These are phyloP conservation scores for Mus spicilegus DNA, from an alignment of 2,113 vertebrate genomes.

Conservation along the genomic window DNA sequence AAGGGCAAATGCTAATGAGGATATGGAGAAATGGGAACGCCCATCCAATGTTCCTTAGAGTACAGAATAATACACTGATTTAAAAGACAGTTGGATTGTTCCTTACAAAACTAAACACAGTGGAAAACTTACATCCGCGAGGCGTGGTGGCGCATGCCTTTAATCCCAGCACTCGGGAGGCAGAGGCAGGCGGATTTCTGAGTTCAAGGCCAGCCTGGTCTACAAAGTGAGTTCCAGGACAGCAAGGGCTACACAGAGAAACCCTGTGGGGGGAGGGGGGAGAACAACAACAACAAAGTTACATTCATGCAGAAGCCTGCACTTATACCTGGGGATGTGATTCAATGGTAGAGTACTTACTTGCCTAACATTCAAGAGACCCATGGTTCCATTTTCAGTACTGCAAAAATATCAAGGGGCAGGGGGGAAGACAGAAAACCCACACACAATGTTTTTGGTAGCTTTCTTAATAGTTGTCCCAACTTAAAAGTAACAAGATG, in stretches of 20 bases:
- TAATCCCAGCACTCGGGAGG: too few relatives aligned
- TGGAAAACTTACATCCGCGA: background rate
- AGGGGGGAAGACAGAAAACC: background rate
- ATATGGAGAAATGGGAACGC: background rate
- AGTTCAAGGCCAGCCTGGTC: too few relatives aligned
- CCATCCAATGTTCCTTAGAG: background rate
- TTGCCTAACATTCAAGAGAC: background rate
- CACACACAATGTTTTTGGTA: background rate
- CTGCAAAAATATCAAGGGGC: background rate
- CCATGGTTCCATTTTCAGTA: background rate
- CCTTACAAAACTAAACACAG: background rate
- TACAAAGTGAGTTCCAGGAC: too few relatives aligned
- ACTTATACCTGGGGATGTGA: background rate
- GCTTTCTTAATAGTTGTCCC: background rate
- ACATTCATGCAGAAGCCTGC: background rate
- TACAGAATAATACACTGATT: background rate
- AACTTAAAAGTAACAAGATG: background rate
- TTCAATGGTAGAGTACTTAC: background rate
- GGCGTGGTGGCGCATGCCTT: too few relatives aligned
- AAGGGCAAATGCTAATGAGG: background rate
- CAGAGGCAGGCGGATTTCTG: too few relatives aligned
- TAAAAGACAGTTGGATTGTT: background rate
- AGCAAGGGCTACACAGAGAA: too few relatives aligned
- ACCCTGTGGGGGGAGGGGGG: too few relatives aligned
- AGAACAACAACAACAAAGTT: background rate